Evolutionary conservation across 2,797 vertebrate species (phyloP).

Genomic region (Poeciliopsis presidionis): DNA sequence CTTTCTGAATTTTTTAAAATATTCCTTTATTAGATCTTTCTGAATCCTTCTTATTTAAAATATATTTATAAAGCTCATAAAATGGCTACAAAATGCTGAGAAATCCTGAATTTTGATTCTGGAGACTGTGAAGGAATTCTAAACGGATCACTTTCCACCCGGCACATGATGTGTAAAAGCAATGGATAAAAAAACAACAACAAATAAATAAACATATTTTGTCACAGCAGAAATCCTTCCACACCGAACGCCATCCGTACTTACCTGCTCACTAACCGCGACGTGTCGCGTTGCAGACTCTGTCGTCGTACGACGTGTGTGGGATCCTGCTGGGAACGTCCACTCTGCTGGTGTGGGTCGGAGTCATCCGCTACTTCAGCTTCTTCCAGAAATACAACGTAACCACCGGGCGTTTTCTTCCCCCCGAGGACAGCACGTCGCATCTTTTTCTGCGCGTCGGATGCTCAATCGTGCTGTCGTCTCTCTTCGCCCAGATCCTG

Average conservation of each 20-base stretch:
- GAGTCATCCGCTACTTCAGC: constrained; percentile 93
- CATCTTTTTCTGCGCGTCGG: not conserved
- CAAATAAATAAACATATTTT: no score
- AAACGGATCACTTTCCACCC: not conserved
- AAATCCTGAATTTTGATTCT: not conserved
- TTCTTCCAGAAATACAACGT: constrained; percentile 98
- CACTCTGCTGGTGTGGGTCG: constrained; percentile 93
- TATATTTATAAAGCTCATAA: not conserved
- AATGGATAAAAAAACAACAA: no score
- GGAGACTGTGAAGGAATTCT: not conserved
- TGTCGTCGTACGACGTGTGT: constrained; percentile 89
- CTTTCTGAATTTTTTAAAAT: no score
- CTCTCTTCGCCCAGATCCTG: constrained; percentile 82
- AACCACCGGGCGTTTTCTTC: constrained; percentile 62
- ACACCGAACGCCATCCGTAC: not conserved
- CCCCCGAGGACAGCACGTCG: not conserved
- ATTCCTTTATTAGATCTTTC: no score
- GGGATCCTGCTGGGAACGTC: constrained; percentile 93
- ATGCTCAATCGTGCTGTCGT: not conserved
- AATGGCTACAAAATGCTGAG: not conserved
- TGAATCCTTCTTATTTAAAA: no score
- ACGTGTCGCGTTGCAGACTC: constrained; percentile 74
- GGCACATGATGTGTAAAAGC: not conserved
- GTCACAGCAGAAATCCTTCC: not conserved
- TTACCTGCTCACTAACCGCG: not conserved